Base-by-base conservation (phyloP, 2,888 invertebrate species). In the Dasypogon diadema region DNA sequence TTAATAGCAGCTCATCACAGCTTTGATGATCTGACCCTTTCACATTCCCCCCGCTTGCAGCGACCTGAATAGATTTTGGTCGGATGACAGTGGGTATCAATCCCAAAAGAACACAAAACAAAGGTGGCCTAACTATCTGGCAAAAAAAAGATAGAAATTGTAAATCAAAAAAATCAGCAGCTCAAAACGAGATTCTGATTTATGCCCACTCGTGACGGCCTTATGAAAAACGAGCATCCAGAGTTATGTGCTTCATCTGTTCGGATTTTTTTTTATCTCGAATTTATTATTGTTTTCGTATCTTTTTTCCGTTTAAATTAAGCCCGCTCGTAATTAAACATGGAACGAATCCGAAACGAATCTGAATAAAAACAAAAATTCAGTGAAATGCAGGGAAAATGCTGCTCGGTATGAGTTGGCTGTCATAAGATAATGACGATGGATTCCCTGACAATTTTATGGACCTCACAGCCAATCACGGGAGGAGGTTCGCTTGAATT, bases 351-450 rank as follows among this genome's bases (percentile, higher is more conserved):
- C 21, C 18, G 22, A n/a, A n/a, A 42, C 48, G 8, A 48, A n/a
- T 14, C n/a, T 6, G 14, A 51, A 21, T 18, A 21, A 16, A 51
- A 42, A 65, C 22, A 48, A 21, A 65, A 16, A 65, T 65, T 2
- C 48, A 24, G 46, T 65, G 42, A 48, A 65, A 46, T 60, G 37
- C 14, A 60, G 24, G 16, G 55, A 16, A 34, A 60, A 18, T 60
- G 60, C 21, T 60, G 8, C 46, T 65, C 24, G 65, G 24, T 46
- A 46, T 65, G 14, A 48, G 42, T 16, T 26, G 16, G 14, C 65
- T 68, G 65, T 68, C 48, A 68, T 4, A 68, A 68, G 24, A 68
- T 68, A 68, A 68, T 60, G 60, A 60, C 18, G 60, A 60, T 60
- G 21, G 60, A 37, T 18, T 60, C 60, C 37, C 37, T 37, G 60